These are phyloP conservation scores for Scaptomyza hsui DNA, from an alignment of 1,140 invertebrate genomes.

Conservation along the genomic window DNA sequence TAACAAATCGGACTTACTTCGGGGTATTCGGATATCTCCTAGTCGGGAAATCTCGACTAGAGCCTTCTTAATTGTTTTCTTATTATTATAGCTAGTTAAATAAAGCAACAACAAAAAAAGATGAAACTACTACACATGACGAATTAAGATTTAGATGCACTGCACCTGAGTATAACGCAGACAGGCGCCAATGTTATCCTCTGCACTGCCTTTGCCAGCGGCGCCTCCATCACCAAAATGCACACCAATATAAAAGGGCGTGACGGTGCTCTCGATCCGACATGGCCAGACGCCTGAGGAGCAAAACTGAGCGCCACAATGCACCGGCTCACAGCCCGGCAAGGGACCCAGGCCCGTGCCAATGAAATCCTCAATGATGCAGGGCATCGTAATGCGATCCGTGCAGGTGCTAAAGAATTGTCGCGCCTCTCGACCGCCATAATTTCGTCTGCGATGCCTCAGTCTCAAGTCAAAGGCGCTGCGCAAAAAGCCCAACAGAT, in stretches of 20 bases:
- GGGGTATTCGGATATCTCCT: no score
- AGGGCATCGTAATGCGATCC: conserved; percentile 91
- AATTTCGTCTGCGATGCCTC: conserved; percentile 42
- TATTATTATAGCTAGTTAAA: no score
- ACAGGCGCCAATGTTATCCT: conserved; percentile 92
- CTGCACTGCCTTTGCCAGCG: conserved; percentile 87
- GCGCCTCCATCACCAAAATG: conserved; percentile 89
- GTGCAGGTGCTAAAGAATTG: conserved; percentile 85
- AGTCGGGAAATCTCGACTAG: no score
- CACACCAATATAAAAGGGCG: conserved; percentile 90
- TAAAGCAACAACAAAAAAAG: no score
- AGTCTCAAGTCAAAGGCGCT: conserved; percentile 51
- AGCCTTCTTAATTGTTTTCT: no score
- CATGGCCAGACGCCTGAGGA: conserved; percentile 86
- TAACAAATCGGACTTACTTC: no score
- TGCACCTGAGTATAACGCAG: conserved; percentile 89
- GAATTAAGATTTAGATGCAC: conserved; percentile 84
- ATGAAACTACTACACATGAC: no score
- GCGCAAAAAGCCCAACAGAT: conserved; percentile 57
- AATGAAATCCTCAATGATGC: conserved; percentile 92
- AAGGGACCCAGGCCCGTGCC: conserved; percentile 85
- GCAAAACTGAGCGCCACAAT: conserved; percentile 90
- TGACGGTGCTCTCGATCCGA: conserved; percentile 89
- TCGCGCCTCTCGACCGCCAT: conserved; percentile 56
- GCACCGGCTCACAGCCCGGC: conserved; percentile 85